phyloP scores from a whole-genome alignment of 2,888 invertebrate genomes.

The Mactromeris polynyma region DNA sequence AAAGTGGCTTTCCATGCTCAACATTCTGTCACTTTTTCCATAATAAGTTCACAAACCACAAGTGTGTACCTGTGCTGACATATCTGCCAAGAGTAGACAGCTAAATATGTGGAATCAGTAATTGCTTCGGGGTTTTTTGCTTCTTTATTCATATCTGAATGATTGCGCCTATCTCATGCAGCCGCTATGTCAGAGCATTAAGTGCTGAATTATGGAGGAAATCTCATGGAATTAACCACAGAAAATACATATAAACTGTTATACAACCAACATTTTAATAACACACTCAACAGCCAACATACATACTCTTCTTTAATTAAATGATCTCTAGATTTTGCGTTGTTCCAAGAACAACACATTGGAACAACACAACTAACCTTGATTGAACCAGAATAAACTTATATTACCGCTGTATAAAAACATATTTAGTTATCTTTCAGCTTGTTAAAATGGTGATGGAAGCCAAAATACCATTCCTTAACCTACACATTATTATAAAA shows the following conservation, averaged over 20 bases:
- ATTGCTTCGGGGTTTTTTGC: too few species aligned
- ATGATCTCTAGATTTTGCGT: not conserved
- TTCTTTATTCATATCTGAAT: too few species aligned
- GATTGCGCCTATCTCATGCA: too few species aligned
- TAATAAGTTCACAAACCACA: too few species aligned
- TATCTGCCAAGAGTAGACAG: too few species aligned
- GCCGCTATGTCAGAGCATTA: not conserved
- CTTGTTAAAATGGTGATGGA: not conserved
- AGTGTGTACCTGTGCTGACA: too few species aligned
- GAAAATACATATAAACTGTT: not conserved
- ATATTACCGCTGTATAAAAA: not conserved
- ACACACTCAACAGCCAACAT: not conserved
- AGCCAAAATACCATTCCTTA: not conserved
- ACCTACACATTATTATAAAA: too few species aligned
- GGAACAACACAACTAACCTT: not conserved
- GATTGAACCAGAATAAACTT: not conserved
- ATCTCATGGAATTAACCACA: too few species aligned
- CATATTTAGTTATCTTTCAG: not conserved
- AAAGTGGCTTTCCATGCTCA: too few species aligned
- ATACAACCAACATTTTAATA: not conserved
- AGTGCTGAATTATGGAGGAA: too few species aligned
- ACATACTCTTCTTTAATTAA: not conserved
- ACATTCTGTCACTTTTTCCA: too few species aligned
- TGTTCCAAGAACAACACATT: not conserved
- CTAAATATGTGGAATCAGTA: too few species aligned